Base-by-base conservation (phyloP, 2,888 invertebrate genomes). In the Glomeris marginata region DNA sequence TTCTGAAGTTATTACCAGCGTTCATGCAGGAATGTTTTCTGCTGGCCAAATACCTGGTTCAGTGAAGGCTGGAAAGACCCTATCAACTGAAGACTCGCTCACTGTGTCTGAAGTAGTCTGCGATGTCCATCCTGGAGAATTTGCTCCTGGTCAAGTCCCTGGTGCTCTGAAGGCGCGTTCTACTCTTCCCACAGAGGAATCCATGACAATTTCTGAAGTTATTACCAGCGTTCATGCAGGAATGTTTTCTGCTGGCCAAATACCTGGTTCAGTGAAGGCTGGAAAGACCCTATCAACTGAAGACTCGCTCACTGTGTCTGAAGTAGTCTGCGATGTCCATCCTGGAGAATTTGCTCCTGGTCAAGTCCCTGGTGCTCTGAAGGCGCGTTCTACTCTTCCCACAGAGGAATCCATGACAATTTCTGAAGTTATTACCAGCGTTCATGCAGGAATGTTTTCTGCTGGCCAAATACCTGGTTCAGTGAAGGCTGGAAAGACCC, bases 361-460 rank as follows among this genome's bases (percentile, higher is more conserved):
- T 22, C 44, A 50, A 35, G 36, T 56, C 63, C 67, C 69, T 6
- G 68, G 71, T 52, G 61, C 63, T 41, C 64, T 69, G 20, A 63
- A 65, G n/a, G 71, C 75, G 33, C 68, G 70, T 37, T 68, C 75
- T 54, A 70, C 77, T 55, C 61, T 70, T 16, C 60, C 68, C 37
- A 55, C 74, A 41, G 61, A 64, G 18, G 72, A 77, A 62, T 70
- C 77, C 55, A 56, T 86, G 33, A 68, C 74, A 22, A 74, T 78
- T 44, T 76, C 71, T 45, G 69, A 76, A 21, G 73, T 77, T 10
- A 34, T 52, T 21, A 20, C 51, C 16, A 45, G 45, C 13, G 13
- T 16, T 51, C 43, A 40, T 43, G 76, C 74, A 13, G 77, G 74
- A 53, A 64, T 64, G 51, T 80, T 78, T 60, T 66, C 63, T 41